Base-by-base conservation (phyloP, 2,797 vertebrate species). In the Myripristis jacobus region DNA sequence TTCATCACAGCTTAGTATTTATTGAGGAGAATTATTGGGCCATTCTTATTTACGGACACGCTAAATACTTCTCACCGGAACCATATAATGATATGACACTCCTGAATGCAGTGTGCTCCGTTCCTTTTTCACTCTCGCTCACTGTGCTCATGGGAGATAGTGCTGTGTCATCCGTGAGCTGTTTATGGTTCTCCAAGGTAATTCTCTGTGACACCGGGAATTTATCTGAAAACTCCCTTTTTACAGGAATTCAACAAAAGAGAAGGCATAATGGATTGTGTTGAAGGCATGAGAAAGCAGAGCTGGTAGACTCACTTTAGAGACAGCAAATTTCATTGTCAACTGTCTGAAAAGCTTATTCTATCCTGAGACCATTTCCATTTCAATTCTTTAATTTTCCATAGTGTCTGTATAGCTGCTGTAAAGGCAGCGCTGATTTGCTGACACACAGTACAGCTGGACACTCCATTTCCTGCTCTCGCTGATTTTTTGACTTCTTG, bases 311-410 rank as follows among this genome's bases (percentile, higher is more conserved):
- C 47, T 46, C 36, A 29, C 7, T 56, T 41, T 13, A 48, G 59
- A 74, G 54, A 63, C 22, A 53, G 53, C 6, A 43, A 46, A 52
- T 61, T 79, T 67, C 0, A 76, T 66, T 77, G 46, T 81, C 65
- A 66, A 7, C 31, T 19, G 9, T 69, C 38, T 72, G 48, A 68
- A 67, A 84, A 66, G 47, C 25, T 60, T 25, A 41, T 76, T 70
- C 71, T 73, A 0, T 65, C 62, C 66, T 47, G 43, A 47, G 72
- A 76, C 56, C 24, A 34, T 64, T 79, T 81, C 54, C 54, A 15
- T 64, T 76, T 76, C 43, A 61, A 66, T 63, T 51, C 36, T 65
- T 70, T n/a, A 58, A 61, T 29, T 29, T 24, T 54, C 38, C 12
- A 19, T 21, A 15, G 16, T 44, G 34, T 68, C 50, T 64, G 52